Conservation (phyloP, 2,113 vertebrate genomes). For the Leiothrix lutea region DNA sequence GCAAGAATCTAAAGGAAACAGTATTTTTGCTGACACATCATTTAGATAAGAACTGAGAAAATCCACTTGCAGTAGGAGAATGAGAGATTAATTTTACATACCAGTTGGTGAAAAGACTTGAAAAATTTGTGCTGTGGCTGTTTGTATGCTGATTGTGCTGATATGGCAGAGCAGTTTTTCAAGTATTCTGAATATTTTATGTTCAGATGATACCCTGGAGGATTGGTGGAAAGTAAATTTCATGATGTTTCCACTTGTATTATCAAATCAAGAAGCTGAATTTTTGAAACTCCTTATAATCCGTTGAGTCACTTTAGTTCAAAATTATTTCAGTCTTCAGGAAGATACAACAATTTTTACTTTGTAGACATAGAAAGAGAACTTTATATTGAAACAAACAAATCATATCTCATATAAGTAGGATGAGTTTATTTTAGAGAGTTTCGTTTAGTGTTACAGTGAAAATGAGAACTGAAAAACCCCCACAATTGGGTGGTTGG, state of each 20-base stretch:
- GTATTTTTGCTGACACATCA: neutral
- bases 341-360: neutral
- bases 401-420: neutral
- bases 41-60: neutral
- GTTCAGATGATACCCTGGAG: neutral
- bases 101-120: neutral
- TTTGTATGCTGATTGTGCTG: neutral
- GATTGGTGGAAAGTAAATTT: neutral
- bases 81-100: neutral
- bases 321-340: neutral
- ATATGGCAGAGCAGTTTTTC: neutral
- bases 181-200: neutral
- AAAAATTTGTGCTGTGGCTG: neutral
- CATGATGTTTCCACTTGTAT: neutral
- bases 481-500: rapidly evolving
- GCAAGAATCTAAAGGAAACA: neutral
- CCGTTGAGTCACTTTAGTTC: neutral
- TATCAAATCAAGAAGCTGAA: neutral
- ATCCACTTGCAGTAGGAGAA: neutral
- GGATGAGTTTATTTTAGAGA: neutral
- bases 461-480: neutral
- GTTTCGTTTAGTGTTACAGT: neutral
- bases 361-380: neutral
- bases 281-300: neutral
- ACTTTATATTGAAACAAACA: neutral